Evolutionary conservation across 2,797 vertebrate genomes (phyloP).

Genomic region (Masticophis lateralis): DNA sequence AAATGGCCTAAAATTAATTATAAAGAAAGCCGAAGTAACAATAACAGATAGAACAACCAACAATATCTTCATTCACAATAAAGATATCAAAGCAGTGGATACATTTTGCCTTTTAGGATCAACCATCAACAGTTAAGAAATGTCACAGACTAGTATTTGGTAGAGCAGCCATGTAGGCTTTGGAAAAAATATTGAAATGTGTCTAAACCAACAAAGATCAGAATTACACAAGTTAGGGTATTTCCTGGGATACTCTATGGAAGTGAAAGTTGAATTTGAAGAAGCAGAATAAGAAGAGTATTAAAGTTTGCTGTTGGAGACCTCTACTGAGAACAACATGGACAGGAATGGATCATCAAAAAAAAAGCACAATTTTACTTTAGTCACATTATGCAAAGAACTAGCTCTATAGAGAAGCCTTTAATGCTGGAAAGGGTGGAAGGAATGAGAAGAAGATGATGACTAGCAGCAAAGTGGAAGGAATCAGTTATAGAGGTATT

Average conservation of each 20-base stretch:
- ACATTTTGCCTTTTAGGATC: not conserved
- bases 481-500: not conserved
- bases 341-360: not conserved
- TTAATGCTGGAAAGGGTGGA: not conserved
- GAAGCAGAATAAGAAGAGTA: not conserved
- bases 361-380: not conserved
- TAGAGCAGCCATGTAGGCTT: not conserved
- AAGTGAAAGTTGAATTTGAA: not conserved
- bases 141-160: not conserved
- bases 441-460: not conserved
- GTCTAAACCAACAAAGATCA: not conserved
- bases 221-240: not conserved
- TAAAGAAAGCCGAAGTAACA: not conserved
- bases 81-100: not conserved
- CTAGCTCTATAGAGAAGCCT: not conserved
- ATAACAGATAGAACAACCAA: not conserved
- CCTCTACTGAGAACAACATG: not conserved
- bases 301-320: not conserved
- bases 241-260: not conserved
- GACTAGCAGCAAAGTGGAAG: not conserved
- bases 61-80: not conserved
- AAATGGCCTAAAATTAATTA: not conserved
- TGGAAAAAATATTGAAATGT: not conserved
- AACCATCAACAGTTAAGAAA: not conserved
- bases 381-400: not conserved